phyloP scores from a whole-genome alignment of 2,888 invertebrate genomes.

The Protodeltote pygarga region DNA sequence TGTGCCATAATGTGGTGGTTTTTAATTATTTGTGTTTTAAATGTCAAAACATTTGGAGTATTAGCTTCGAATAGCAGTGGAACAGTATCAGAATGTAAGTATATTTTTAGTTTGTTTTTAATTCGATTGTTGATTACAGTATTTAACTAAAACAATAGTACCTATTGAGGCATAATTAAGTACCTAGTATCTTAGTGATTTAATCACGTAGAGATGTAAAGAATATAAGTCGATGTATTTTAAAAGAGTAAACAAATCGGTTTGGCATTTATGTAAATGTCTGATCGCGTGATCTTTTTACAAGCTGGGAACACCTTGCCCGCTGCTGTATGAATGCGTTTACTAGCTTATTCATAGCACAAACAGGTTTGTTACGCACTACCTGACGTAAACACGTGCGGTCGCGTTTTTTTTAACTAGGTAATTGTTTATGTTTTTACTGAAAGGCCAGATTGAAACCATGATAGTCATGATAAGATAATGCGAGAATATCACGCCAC shows the following conservation, averaged over 20 bases:
- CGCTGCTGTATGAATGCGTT: conserved; percentile 47
- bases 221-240: conserved; percentile 1
- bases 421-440: conserved; percentile 53
- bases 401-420: conserved; percentile 22
- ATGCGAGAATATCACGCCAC: conserved; percentile 45
- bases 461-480: conserved; percentile 51
- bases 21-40: conserved; percentile 80
- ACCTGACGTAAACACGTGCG: conserved; percentile 50
- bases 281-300: conserved; percentile 53
- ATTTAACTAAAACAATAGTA: conserved; percentile 10
- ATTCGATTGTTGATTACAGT: conserved; percentile 27
- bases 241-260: conserved; percentile 48
- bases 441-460: conserved; percentile 21
- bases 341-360: conserved; percentile 61
- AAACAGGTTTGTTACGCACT: conserved; percentile 69
- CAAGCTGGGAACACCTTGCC: conserved; percentile 56
- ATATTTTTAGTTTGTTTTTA: conserved; percentile 37
- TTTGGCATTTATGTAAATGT: conserved; percentile 35
- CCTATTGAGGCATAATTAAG: too few species aligned
- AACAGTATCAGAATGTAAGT: conserved; percentile 74
- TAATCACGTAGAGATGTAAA: background rate
- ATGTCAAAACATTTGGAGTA: conserved; percentile 75
- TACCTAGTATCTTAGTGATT: conserved; percentile 2
- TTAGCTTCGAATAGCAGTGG: conserved; percentile 71
- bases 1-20: conserved; percentile 85